Base-by-base conservation (phyloP, 2,888 invertebrate genomes). In the Cerastis rubricosa region DNA sequence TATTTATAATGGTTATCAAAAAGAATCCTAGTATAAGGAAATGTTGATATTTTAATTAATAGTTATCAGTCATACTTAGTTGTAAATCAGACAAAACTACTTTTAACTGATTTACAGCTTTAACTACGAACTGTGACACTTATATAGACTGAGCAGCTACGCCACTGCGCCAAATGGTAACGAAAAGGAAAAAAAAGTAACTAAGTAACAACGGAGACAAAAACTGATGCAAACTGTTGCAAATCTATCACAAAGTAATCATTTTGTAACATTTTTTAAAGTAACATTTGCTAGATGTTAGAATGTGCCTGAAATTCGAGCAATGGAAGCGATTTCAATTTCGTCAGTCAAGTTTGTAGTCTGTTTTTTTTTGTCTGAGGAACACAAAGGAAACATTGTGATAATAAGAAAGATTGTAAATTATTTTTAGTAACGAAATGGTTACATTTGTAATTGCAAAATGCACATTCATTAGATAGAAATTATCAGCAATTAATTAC, bases 151-250 rank as follows among this genome's bases (percentile, higher is more conserved):
- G 25, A 45, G 40, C 71, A 71, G 4, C 25, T 25, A 45, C 29
- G 8, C n/a, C 22, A 65, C 11, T 29, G 17, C 19, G 45, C 57
- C 2, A 59, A 73, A 61, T 29, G 47, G 65, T 76, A 84, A 71
- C 49, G 1, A 71, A 74, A 83, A 57, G 2, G 25, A 49, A 54
- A 67, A 75, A 8, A 57, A 59, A 17, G 25, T 59, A 59, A 7
- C 2, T 17, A 78, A 70, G 17, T 22, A 71, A 9, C 12, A 14
- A 61, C n/a, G 2, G 49, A 51, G 69, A 79, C 29, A 40, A 25
- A 25, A 64, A 49, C 54, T 78, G 71, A 85, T 70, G 83, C 81
- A 84, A 84, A 72, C 69, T 17, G 12, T 84, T 84, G 78, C 74
- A 17, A 74, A 61, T 72, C 65, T 78, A 66, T 73, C 61, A 43